Conservation (phyloP, 1,140 invertebrate species). For the Macrobrachium nipponense region DNA sequence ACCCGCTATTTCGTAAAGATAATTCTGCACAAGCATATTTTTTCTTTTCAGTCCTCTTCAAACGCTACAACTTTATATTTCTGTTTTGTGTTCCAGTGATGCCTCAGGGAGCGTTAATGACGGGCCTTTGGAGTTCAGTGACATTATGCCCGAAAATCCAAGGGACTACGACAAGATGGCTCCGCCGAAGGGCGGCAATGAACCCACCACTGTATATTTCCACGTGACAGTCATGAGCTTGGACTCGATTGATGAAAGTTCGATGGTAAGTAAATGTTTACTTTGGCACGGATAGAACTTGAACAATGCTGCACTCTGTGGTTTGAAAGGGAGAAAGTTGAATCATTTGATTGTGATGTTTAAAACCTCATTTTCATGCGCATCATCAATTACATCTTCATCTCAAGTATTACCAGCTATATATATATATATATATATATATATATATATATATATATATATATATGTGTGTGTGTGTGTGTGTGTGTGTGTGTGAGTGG, state of each 20-base stretch:
- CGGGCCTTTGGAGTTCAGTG: constrained; percentile 73
- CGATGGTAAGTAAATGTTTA: constrained; percentile 77
- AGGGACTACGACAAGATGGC: constrained; percentile 90
- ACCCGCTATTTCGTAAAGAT: background rate
- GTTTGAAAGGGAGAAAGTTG: background rate
- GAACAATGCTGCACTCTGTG: background rate
- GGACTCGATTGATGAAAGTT: constrained; percentile 92
- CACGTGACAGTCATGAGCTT: constrained; percentile 93
- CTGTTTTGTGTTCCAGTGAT: background rate
- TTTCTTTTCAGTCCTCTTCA: background rate
- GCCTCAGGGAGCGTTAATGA: constrained; percentile 24
- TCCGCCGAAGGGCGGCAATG: constrained; percentile 83
- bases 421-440: constrained; percentile 3
- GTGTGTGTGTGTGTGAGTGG: no score
- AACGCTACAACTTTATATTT: background rate
- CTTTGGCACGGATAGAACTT: background rate
- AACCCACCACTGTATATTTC: constrained; percentile 82
- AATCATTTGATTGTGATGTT: no score
- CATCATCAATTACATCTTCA: background rate
- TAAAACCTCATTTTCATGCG: no score
- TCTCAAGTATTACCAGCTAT: background rate
- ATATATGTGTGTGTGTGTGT: no score
- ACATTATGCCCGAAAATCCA: constrained; percentile 86
- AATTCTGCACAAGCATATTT: background rate
- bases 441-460: no score